These are phyloP conservation scores for Dicerorhinus sumatrensis DNA, from an alignment of 2,113 vertebrate genomes.

Conservation along the genomic window DNA sequence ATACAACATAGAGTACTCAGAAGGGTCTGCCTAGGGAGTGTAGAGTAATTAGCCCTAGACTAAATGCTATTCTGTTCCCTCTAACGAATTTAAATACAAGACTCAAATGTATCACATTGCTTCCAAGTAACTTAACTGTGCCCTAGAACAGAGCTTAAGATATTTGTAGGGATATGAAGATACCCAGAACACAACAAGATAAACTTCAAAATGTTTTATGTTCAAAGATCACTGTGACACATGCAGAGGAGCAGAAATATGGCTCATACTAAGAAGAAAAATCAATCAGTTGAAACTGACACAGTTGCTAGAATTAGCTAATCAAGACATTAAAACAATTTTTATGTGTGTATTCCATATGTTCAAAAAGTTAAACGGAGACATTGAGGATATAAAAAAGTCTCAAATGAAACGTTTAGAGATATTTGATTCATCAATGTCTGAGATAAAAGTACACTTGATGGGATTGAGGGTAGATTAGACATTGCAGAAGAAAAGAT, in stretches of 20 bases:
- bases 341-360: neutral
- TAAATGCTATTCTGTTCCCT: neutral
- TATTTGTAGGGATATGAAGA: neutral
- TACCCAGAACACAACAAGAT: neutral
- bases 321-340: neutral
- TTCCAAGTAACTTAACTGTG: neutral
- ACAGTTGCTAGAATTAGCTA: neutral
- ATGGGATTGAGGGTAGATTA: neutral
- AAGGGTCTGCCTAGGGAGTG: neutral
- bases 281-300: neutral
- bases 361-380: neutral
- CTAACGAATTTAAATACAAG: neutral
- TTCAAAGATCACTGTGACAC: neutral
- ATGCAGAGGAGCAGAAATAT: neutral
- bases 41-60: neutral
- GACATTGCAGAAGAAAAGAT: neutral
- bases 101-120: neutral
- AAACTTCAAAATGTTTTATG: neutral
- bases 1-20: fast-evolving
- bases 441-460: neutral
- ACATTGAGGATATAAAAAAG: neutral
- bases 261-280: too few relatives aligned
- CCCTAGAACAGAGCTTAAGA: neutral
- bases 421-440: neutral
- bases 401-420: neutral